A percentile compares a stretch with the other conserved stretches of the same genome.
These are phyloP conservation scores for Pyralis farinalis DNA, from an alignment of 2,888 invertebrate genomes.

Conservation along the genomic window DNA sequence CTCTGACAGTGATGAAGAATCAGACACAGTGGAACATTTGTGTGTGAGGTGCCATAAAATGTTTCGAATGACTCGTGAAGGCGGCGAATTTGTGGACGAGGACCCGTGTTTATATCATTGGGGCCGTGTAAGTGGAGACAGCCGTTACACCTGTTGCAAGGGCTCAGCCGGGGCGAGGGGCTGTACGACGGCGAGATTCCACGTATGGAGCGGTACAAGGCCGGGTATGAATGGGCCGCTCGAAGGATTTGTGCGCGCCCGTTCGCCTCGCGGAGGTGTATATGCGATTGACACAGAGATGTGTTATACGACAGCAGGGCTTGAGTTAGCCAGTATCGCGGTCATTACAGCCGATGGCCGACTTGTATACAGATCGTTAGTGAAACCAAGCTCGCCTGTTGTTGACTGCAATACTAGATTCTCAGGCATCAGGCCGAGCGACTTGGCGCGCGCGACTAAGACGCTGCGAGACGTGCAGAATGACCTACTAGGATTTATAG, in stretches of 20 bases:
- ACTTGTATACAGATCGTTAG: constrained; percentile 90
- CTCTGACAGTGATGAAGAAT: constrained; percentile 79
- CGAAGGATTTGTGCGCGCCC: constrained; percentile 84
- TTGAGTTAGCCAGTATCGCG: constrained; percentile 94
- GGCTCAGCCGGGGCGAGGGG: constrained; percentile 76
- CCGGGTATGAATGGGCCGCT: constrained; percentile 88
- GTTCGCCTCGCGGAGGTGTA: constrained; percentile 78
- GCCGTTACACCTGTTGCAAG: constrained; percentile 84
- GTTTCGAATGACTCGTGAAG: constrained; percentile 86
- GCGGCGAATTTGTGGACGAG: constrained; percentile 86
- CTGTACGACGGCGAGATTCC: constrained; percentile 83
- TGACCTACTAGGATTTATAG: constrained; percentile 90
- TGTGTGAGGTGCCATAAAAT: constrained; percentile 87
- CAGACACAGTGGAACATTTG: constrained; percentile 79
- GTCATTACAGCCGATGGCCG: constrained; percentile 88
- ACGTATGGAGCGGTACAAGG: constrained; percentile 89
- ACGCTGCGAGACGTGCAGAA: constrained; percentile 90
- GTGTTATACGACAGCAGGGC: constrained; percentile 93
- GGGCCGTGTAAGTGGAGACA: constrained; percentile 86
- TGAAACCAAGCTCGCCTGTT: constrained; percentile 90
- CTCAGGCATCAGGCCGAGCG: constrained; percentile 90
- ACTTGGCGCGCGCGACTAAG: constrained; percentile 83
- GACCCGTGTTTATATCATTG: constrained; percentile 94
- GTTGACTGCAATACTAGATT: constrained; percentile 97
- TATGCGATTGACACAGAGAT: constrained; percentile 98